A percentile compares a stretch with the other conserved stretches of the same genome.
phyloP scores from a whole-genome alignment of 1,140 invertebrate species.

The Diachasma alloeum region DNA sequence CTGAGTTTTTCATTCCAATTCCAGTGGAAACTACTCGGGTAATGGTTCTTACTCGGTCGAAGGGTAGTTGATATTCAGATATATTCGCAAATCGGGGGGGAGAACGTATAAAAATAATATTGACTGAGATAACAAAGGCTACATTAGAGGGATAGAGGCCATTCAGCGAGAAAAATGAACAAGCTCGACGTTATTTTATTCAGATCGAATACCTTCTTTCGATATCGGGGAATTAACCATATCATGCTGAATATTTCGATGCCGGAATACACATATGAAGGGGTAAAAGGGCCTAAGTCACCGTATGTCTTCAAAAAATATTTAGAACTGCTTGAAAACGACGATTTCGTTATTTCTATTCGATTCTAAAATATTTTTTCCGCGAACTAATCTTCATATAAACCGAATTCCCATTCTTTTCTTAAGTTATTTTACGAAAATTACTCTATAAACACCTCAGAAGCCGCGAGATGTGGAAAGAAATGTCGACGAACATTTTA shows the following conservation, averaged over 20 bases:
- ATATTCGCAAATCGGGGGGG: constrained; percentile 7
- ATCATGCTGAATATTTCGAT: background rate
- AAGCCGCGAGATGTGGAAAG: too few species aligned
- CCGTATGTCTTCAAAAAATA: too few species aligned
- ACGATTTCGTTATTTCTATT: too few species aligned
- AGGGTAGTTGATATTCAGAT: background rate
- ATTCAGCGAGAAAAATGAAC: background rate
- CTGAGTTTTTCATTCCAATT: background rate
- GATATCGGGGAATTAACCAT: background rate
- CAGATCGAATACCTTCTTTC: background rate
- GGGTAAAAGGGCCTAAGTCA: too few species aligned
- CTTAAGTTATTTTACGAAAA: too few species aligned
- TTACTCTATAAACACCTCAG: too few species aligned
- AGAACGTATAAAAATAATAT: background rate
- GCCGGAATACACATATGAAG: too few species aligned
- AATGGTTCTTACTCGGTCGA: background rate
- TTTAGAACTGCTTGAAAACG: too few species aligned
- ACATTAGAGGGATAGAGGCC: background rate
- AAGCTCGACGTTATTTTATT: background rate
- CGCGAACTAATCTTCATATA: too few species aligned
- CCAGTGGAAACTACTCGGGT: background rate
- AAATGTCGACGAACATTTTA: too few species aligned
- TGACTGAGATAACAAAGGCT: background rate
- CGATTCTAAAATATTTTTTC: too few species aligned
- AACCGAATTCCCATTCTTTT: too few species aligned